Evolutionary conservation across 2,797 vertebrate species (phyloP), one percentile per base, ranked within the genome.

Genomic region (Linurgus olivaceus): DNA sequence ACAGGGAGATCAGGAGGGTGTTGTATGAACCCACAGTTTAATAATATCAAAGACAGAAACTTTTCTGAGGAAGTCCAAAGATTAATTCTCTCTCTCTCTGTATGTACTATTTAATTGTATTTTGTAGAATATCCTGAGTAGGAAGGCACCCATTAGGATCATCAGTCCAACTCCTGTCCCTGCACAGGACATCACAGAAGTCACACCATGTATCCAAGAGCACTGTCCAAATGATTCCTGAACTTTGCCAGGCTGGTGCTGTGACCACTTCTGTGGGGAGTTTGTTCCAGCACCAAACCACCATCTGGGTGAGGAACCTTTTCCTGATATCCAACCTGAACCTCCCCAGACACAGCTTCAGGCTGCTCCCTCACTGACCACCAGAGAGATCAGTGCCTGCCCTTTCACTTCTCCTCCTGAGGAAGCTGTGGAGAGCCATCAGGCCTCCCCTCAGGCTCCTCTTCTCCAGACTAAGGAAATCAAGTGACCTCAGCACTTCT

Each of bases 311-410:
- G 33, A 40, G 47, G 31, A 80, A 31, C 0, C 0, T 40, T 74
- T 42, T 61, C 45, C 21, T 74, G 13, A 40, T 13, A 42, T 11
- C 5, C 31, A 61, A 2, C 3, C 12, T 54, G 19, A 42, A 13
- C 4, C 5, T 61, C 9, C 48, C 10, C 17, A n/a, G 12, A 26
- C 18, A 35, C 23, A 42, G 15, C 35, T 24, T 18, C 25, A 14
- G 8, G 21, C 3, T 15, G 17, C 48, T 61, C 13, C 23, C 21
- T 42, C 9, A 4, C 5, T 15, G 35, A 7, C 17, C 31, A n/a
- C 31, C 9, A 37, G 23, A 42, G 26, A 67, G 10, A 54, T 17
- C 0, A 0, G 6, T n/a, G 61, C 18, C 40, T 61, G 7, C 5
- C 15, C 25, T 16, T 42, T 26, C 28, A 23, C 10, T 28, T 40